Evolutionary conservation across 2,113 vertebrate genomes (phyloP), one percentile per base, ranked within the genome.

Genomic region (Erinaceus europaeus): DNA sequence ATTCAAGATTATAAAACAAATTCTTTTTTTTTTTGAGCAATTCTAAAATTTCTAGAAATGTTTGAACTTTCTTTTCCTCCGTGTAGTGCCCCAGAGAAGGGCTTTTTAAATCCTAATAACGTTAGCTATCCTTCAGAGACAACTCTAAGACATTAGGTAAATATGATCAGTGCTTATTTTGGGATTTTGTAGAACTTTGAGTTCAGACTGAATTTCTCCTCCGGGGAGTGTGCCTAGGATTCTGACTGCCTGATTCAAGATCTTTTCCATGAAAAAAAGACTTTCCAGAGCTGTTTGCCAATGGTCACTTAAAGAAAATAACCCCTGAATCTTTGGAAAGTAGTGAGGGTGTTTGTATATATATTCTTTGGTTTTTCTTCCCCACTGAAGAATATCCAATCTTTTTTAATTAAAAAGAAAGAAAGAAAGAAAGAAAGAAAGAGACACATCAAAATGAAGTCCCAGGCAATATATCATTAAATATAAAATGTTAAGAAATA

Each of bases 401-500:
- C 0, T 68, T 88, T 86, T 57, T 6, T 36, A 85, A 75, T 81
- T 52, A n/a, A 80, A 29, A 76, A 57, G 29, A 4, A 57, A 10
- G 23, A 27, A 27, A 25, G 36, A 64, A 9, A 9, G 32, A 20
- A 8, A 55, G 23, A 8, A 55, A 23, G 7, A 85, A 38, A 38
- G 27, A 46, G 25, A 25, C 0, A 21, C 3, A 50, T 84, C 17
- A 81, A 64, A 90, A 81, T 72, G 0, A 73, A 77, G 21, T 93
- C 84, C 23, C 8, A 72, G 34, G 42, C 71, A 85, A 3, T 57
- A 62, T 57, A 59, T 83, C 64, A 88, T 77, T 86, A 76, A 69
- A 69, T 55, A 73, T 83, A 84, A 73, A 80, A 83, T 77, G 29
- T 50, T 75, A 69, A 80, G 77, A 77, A 84, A 87, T 52, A 80